Evolutionary conservation across 2,797 vertebrate species (phyloP).

Genomic region (Trachops cirrhosus): DNA sequence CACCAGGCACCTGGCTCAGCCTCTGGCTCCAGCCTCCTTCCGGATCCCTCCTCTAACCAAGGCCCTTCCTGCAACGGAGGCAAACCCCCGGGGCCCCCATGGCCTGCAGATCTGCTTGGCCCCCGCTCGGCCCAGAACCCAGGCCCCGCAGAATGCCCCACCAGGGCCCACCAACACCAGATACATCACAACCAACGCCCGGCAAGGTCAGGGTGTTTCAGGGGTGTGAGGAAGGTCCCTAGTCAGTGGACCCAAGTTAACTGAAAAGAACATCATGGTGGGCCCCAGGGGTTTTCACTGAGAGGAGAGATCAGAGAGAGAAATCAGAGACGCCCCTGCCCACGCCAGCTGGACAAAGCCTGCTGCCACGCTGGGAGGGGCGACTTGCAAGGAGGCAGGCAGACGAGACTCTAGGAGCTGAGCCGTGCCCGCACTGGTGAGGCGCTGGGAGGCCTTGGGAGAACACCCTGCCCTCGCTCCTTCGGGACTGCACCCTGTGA

Average conservation of each 20-base stretch:
- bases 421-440: neutral
- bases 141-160: fast-evolving
- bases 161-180: neutral
- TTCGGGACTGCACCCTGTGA: neutral
- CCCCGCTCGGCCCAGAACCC: too few relatives aligned
- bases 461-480: neutral
- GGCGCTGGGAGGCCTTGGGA: neutral
- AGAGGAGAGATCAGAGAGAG: neutral
- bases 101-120: neutral
- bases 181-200: neutral
- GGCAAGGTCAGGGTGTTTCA: neutral
- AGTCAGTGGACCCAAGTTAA: neutral
- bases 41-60: neutral
- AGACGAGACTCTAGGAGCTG: neutral
- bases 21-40: neutral
- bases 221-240: neutral
- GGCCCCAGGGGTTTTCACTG: neutral
- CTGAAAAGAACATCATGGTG: neutral
- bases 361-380: neutral
- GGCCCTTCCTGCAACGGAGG: neutral
- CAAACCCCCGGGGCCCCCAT: too few relatives aligned
- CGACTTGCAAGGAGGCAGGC: fast-evolving
- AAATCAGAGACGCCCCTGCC: neutral
- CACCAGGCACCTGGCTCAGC: neutral
- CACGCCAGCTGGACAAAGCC: neutral